These are phyloP conservation scores for Danaus chrysippus DNA, from an alignment of 2,888 invertebrate species.

Conservation along the genomic window DNA sequence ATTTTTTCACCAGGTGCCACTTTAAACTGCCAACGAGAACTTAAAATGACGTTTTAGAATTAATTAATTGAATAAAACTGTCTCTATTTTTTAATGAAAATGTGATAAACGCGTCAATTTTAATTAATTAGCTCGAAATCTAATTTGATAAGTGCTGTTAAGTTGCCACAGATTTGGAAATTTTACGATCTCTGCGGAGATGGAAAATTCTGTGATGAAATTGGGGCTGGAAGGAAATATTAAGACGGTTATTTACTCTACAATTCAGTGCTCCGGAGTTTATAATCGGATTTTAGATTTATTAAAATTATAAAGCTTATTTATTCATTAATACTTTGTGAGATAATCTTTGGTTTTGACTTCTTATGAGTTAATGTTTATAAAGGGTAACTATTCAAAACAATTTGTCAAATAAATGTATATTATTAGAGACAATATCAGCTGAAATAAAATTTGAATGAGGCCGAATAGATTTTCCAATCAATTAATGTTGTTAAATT, in stretches of 20 bases:
- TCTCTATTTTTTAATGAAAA: too few relatives aligned
- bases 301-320: background rate
- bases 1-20: conserved; percentile 12
- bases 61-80: too few relatives aligned
- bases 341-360: too few relatives aligned
- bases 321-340: too few relatives aligned
- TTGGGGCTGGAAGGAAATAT: conserved; percentile 22
- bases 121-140: conserved; percentile 2
- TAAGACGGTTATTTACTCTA: conserved; percentile 20
- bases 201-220: conserved; percentile 25
- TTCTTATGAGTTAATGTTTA: too few relatives aligned
- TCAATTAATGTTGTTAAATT: conserved; percentile 71
- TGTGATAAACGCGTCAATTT: too few relatives aligned
- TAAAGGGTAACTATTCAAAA: too few relatives aligned
- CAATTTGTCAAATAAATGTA: too few relatives aligned
- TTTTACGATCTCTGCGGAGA: conserved; percentile 25
- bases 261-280: conserved; percentile 15
- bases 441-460: conserved; percentile 44
- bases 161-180: conserved; percentile 15
- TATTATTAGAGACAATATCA: conserved; percentile 31
- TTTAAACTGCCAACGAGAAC: too few relatives aligned
- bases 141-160: background rate
- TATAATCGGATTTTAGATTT: background rate
- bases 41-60: too few relatives aligned
- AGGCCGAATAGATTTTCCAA: conserved; percentile 50